Conservation (phyloP, 2,113 vertebrate species). For the Pollachius pollachius region DNA sequence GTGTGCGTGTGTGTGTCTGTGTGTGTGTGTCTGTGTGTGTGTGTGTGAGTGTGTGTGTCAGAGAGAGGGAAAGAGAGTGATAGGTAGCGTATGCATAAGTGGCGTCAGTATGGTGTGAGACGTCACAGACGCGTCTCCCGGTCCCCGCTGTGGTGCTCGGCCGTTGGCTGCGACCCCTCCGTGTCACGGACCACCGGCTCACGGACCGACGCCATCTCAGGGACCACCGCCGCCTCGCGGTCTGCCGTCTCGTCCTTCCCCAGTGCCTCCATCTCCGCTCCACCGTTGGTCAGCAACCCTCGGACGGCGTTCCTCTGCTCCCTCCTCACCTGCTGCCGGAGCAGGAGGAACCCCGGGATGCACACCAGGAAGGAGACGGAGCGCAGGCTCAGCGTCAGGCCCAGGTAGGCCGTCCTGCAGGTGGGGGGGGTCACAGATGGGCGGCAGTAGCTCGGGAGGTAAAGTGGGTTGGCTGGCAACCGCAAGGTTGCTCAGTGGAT, state of each 20-base stretch:
- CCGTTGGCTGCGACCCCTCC: conserved; percentile 65
- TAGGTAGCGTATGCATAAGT: neutral
- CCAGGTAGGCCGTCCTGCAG: conserved; percentile 84
- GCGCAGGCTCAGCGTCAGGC: conserved; percentile 82
- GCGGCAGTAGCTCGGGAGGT: too few species aligned
- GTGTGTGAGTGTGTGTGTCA: neutral
- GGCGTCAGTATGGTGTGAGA: neutral
- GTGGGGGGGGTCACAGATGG: conserved; percentile 5
- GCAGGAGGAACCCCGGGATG: conserved; percentile 76
- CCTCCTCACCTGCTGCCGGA: conserved; percentile 71
- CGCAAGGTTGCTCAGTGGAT: too few species aligned
- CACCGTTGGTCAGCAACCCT: conserved; percentile 55
- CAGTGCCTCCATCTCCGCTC: conserved; percentile 63
- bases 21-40: neutral
- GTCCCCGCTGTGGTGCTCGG: conserved; percentile 76
- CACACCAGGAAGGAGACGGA: conserved; percentile 80
- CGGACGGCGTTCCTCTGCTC: conserved; percentile 56
- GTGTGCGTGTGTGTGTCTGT: conserved; percentile 14
- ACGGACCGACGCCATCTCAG: conserved; percentile 49
- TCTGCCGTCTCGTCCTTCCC: conserved; percentile 72
- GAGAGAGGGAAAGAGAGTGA: neutral
- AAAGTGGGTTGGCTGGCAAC: neutral
- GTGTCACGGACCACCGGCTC: conserved; percentile 42
- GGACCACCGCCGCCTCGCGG: too few species aligned
- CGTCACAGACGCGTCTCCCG: conserved; percentile 83